Percentiles rank a stretch among this genome's conserved stretches.
Evolutionary conservation across 2,113 vertebrate genomes (phyloP).

Genomic region (Aspidoscelis tigris): DNA sequence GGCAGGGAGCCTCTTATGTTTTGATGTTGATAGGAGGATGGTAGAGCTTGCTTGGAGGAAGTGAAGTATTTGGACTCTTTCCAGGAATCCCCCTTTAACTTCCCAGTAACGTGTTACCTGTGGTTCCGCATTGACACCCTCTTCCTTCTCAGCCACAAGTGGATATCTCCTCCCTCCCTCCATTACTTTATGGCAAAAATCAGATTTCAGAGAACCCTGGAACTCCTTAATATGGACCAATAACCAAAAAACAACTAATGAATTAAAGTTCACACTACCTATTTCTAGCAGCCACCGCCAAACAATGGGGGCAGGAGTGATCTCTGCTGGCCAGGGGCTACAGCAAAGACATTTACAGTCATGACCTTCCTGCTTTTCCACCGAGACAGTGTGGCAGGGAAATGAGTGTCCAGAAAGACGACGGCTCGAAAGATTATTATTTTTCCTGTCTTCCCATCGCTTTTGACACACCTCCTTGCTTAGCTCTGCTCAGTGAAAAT

Average conservation of each 20-base stretch:
- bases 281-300: not conserved
- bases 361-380: not conserved
- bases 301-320: not conserved
- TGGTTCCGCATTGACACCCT: no score
- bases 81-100: no score
- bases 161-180: no score
- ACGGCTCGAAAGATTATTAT: not conserved
- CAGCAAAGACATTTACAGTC: not conserved
- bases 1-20: no score
- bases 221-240: not conserved
- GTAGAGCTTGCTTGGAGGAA: no score
- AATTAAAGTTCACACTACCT: rapidly evolving
- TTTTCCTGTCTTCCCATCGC: not conserved
- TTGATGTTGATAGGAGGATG: no score
- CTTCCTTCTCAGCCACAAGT: no score
- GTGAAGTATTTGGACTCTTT: no score
- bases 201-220: no score
- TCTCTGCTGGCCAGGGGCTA: rapidly evolving
- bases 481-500: constrained; percentile 16
- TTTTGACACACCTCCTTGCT: not conserved
- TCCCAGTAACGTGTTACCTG: no score
- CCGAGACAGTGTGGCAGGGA: not conserved
- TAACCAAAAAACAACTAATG: rapidly evolving
- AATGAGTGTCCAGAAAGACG: not conserved
- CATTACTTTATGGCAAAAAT: no score